phyloP scores from a whole-genome alignment of 2,888 invertebrate species.

The Melanostoma mellinum region DNA sequence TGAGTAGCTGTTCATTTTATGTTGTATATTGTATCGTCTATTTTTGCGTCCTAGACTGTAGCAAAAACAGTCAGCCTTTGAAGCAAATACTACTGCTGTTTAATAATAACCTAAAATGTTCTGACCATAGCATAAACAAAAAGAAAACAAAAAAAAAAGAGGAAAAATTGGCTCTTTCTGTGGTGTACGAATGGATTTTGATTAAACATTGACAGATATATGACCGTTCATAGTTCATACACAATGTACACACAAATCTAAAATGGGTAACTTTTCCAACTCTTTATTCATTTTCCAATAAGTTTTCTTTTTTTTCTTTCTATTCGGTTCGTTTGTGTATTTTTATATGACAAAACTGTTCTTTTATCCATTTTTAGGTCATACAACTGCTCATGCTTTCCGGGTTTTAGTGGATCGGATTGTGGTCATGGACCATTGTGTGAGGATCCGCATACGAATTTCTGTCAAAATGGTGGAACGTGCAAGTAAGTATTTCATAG shows the following conservation, averaged over 20 bases:
- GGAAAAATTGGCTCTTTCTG: constrained; percentile 11
- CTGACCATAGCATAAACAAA: no score
- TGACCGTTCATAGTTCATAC: no score
- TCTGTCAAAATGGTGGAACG: constrained; percentile 91
- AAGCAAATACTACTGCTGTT: no score
- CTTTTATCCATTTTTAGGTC: constrained; percentile 82
- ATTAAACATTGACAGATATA: not conserved
- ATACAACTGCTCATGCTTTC: constrained; percentile 91
- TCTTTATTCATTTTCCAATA: constrained; percentile 12
- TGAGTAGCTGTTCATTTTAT: no score
- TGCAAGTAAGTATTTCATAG: constrained; percentile 87
- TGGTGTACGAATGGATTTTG: constrained; percentile 22
- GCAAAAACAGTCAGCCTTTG: no score
- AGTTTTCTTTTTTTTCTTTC: constrained; percentile 7
- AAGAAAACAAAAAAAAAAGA: no score
- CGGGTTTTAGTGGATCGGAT: constrained; percentile 89
- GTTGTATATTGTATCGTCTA: no score
- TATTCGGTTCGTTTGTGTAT: not conserved
- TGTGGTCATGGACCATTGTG: constrained; percentile 93
- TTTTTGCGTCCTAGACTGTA: no score
- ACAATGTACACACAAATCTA: constrained; percentile 13
- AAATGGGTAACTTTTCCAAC: constrained; percentile 35
- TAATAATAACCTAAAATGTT: no score
- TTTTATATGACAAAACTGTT: constrained; percentile 22
- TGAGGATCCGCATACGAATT: constrained; percentile 84